Conservation (phyloP, 2,797 vertebrate genomes). For the Aulostomus chinensis region DNA sequence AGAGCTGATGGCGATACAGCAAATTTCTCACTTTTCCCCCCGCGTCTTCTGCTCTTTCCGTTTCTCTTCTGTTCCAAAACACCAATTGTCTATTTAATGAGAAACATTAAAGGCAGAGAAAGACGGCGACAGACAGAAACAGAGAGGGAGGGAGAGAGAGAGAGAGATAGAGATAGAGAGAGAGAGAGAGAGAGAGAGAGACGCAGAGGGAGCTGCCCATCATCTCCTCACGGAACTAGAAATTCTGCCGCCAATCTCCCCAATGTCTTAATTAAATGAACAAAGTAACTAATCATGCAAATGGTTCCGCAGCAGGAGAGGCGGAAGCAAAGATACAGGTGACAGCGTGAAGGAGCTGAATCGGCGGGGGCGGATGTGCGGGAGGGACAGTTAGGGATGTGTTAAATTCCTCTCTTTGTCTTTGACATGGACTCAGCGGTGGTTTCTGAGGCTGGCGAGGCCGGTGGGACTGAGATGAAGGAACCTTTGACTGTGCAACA, state of each 20-base stretch:
- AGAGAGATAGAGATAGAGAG: neutral
- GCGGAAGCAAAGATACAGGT: slow-evolving; percentile 1
- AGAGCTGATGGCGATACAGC: slow-evolving; percentile 27
- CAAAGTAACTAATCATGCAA: slow-evolving; percentile 59
- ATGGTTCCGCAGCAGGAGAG: slow-evolving; percentile 28
- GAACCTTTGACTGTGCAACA: too few relatives aligned
- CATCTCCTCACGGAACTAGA: slow-evolving; percentile 29
- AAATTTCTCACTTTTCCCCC: slow-evolving; percentile 37
- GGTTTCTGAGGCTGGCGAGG: slow-evolving; percentile 17
- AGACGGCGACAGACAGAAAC: too few relatives aligned
- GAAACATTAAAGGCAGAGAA: slow-evolving; percentile 40
- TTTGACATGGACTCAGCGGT: slow-evolving; percentile 15
- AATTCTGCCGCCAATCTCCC: slow-evolving; percentile 36
- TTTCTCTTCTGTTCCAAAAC: slow-evolving; percentile 7
- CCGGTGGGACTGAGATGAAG: slow-evolving; percentile 39
- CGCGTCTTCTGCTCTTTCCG: slow-evolving; percentile 22
- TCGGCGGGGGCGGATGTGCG: slow-evolving; percentile 23
- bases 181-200: neutral
- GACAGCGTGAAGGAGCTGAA: slow-evolving; percentile 5
- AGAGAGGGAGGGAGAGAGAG: too few relatives aligned
- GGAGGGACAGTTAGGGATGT: neutral
- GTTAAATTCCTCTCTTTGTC: slow-evolving; percentile 4
- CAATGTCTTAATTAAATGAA: slow-evolving; percentile 58
- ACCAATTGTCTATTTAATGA: slow-evolving; percentile 35
- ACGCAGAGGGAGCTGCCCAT: slow-evolving; percentile 40